Percentiles rank a stretch among this genome's conserved stretches.
phyloP scores from a whole-genome alignment of 2,113 vertebrate species.

The Onychostoma macrolepis region DNA sequence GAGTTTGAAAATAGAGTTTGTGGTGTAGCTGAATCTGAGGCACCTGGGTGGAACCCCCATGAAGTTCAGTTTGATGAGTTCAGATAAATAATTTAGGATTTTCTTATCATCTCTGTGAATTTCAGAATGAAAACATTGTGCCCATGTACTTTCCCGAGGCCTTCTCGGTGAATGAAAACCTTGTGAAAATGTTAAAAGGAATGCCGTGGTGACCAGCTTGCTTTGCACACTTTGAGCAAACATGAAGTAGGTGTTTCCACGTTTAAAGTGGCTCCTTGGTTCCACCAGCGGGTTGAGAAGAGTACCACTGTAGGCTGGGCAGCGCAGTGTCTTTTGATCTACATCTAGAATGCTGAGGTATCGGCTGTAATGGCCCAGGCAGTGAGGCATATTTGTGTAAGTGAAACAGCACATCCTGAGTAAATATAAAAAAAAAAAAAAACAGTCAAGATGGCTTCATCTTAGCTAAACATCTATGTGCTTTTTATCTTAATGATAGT shows the following conservation, averaged over 20 bases:
- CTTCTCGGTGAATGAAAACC: constrained; percentile 70
- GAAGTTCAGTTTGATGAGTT: constrained; percentile 68
- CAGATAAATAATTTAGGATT: constrained; percentile 64
- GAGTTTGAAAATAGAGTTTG: constrained; percentile 54
- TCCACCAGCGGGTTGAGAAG: constrained; percentile 81
- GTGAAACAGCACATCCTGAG: constrained; percentile 74
- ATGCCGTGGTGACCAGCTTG: constrained; percentile 83
- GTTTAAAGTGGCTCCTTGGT: constrained; percentile 81
- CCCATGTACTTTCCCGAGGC: constrained; percentile 54
- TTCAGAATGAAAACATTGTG: neutral
- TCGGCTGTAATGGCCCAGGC: constrained; percentile 86
- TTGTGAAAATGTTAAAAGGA: constrained; percentile 85
- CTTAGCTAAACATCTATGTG: neutral
- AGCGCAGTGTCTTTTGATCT: constrained; percentile 88
- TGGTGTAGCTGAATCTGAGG: constrained; percentile 64
- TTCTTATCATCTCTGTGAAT: constrained; percentile 35
- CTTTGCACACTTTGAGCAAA: constrained; percentile 87
- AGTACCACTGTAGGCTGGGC: constrained; percentile 84
- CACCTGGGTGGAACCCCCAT: constrained; percentile 53
- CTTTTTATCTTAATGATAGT: neutral
- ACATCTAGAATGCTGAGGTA: constrained; percentile 89
- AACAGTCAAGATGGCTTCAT: neutral
- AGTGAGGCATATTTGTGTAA: constrained; percentile 69
- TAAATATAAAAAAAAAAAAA: neutral
- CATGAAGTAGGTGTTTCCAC: constrained; percentile 89